Evolutionary conservation across 2,888 invertebrate genomes (phyloP).

Genomic region (Agonopterix heracliana): DNA sequence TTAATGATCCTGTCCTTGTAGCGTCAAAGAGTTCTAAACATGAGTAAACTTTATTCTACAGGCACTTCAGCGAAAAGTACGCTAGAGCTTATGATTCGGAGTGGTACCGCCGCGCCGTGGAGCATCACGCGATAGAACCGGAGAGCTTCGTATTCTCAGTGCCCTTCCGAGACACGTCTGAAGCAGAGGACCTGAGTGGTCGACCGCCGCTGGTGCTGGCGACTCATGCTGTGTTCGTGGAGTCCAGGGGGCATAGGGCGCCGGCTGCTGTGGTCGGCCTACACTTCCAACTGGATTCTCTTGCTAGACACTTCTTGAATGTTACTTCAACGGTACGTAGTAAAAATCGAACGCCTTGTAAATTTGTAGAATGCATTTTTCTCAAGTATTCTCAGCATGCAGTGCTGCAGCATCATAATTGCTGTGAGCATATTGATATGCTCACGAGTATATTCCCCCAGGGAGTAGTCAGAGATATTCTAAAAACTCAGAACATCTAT

Average conservation of each 20-base stretch:
- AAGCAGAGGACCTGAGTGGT: constrained; percentile 75
- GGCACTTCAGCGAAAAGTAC: constrained; percentile 88
- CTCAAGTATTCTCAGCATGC: no score
- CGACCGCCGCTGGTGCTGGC: constrained; percentile 84
- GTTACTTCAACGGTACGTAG: constrained; percentile 87
- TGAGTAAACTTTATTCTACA: constrained; percentile 38
- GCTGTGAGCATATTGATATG: no score
- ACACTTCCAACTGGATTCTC: constrained; percentile 88
- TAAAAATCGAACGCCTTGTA: no score
- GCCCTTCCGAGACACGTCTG: constrained; percentile 81
- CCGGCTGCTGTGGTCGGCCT: constrained; percentile 95
- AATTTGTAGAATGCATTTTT: no score
- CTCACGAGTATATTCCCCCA: no score
- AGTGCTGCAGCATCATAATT: no score
- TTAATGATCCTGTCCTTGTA: no score
- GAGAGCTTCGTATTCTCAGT: constrained; percentile 95
- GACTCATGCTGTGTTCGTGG: constrained; percentile 93
- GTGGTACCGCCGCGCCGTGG: constrained; percentile 94
- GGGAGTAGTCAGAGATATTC: no score
- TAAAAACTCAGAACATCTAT: no score
- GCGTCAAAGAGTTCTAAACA: no score
- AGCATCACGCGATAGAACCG: constrained; percentile 89
- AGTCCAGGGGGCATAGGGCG: constrained; percentile 87
- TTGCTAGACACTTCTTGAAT: constrained; percentile 90
- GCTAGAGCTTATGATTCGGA: constrained; percentile 89